Conservation (phyloP, 1,140 invertebrate genomes). For the Homalodisca vitripennis region DNA sequence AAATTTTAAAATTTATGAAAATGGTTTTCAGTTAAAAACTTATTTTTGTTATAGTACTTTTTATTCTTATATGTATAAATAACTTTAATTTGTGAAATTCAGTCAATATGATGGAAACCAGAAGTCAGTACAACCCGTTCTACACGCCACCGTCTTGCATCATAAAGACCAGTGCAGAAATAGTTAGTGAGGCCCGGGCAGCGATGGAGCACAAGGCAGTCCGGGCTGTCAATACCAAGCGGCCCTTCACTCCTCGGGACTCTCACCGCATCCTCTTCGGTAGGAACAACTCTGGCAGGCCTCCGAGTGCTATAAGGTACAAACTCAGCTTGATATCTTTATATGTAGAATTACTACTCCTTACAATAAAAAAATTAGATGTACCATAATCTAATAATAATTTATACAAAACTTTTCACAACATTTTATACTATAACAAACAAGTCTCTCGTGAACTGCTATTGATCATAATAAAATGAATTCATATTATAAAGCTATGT, state of each 20-base stretch:
- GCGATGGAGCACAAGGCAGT: conserved; percentile 49
- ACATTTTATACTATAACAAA: too few species aligned
- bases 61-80: too few species aligned
- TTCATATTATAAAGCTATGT: too few species aligned
- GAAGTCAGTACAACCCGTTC: conserved; percentile 29
- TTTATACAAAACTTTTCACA: too few species aligned
- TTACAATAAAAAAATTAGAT: conserved; percentile 9
- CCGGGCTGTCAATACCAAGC: conserved; percentile 63
- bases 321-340: conserved; percentile 38
- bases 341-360: too few species aligned
- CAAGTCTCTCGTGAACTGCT: too few species aligned
- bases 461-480: too few species aligned
- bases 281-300: conserved; percentile 56
- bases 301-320: conserved; percentile 77
- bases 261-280: conserved; percentile 70
- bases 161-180: conserved; percentile 52
- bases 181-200: conserved; percentile 73
- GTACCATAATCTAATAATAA: too few species aligned
- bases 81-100: too few species aligned
- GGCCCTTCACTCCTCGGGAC: conserved; percentile 78
- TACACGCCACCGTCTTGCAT: conserved; percentile 37
- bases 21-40: too few species aligned
- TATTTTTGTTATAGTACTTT: too few species aligned
- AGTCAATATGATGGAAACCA: conserved; percentile 25
- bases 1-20: too few species aligned